These are phyloP conservation scores for Cladopsammia gracilis DNA, from an alignment of 64 coral and sea anemone genomes.

Conservation along the genomic window DNA sequence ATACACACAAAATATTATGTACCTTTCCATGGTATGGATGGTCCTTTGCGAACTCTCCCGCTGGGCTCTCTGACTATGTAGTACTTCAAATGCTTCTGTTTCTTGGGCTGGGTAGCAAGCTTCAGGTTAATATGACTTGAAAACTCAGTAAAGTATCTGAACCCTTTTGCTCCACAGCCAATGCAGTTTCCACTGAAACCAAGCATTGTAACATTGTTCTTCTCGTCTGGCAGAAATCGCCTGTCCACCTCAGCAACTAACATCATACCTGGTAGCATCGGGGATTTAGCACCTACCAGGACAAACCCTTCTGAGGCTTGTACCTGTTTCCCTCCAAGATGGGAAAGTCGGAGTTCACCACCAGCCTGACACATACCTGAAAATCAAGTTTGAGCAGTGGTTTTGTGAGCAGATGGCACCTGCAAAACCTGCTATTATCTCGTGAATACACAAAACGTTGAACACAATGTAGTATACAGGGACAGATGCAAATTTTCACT, in stretches of 20 bases:
- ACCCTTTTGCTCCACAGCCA: conserved; percentile 94
- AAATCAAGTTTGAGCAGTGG: not conserved
- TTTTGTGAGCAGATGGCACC: too few species aligned
- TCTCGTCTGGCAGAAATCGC: conserved; percentile 93
- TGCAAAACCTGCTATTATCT: too few species aligned
- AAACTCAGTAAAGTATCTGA: conserved; percentile 99
- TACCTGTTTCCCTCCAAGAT: conserved; percentile 57
- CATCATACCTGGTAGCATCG: conserved; percentile 88
- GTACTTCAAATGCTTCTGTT: conserved; percentile 98
- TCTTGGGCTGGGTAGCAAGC: conserved; percentile 97
- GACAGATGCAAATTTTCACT: too few species aligned
- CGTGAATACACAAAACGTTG: too few species aligned
- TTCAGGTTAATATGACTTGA: conserved; percentile 95
- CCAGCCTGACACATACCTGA: conserved; percentile 88
- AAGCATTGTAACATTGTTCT: conserved; percentile 87
- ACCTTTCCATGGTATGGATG: conserved; percentile 94
- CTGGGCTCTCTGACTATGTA: conserved; percentile 85
- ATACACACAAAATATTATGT: conserved; percentile 6
- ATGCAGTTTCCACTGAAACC: conserved; percentile 96
- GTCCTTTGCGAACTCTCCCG: conserved; percentile 83
- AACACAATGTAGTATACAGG: too few species aligned
- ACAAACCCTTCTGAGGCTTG: conserved; percentile 81
- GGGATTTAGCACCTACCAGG: conserved; percentile 96
- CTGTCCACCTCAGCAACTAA: conserved; percentile 95
- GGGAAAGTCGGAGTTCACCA: conserved; percentile 74